Percentiles rank a stretch among this genome's conserved stretches.
phyloP scores from a whole-genome alignment of 2,888 invertebrate genomes.

The Ecliptopera silaceata region DNA sequence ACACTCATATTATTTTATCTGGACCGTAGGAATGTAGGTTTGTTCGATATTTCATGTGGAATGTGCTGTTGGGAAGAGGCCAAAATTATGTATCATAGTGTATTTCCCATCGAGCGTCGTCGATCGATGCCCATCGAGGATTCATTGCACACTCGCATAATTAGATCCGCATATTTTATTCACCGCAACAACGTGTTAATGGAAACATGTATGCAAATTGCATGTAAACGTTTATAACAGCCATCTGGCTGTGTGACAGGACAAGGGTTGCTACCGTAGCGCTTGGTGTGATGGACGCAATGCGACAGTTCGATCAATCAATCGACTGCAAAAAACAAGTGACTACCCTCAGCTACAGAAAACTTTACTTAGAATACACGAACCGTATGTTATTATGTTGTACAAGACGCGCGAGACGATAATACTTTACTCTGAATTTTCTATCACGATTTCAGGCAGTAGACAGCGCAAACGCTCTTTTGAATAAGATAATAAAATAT shows the following conservation, averaged over 20 bases:
- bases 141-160: slow-evolving; percentile 21
- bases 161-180: slow-evolving; percentile 38
- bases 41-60: neutral
- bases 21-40: too few species aligned
- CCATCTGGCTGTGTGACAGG: slow-evolving; percentile 28
- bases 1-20: too few species aligned
- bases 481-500: too few species aligned
- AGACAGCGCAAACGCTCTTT: too few species aligned
- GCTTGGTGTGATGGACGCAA: slow-evolving; percentile 12
- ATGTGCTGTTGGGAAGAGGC: neutral
- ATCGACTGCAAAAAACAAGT: too few species aligned
- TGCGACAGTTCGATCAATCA: slow-evolving; percentile 7
- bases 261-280: slow-evolving; percentile 7
- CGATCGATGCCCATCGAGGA: slow-evolving; percentile 21
- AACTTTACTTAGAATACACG: too few species aligned
- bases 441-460: too few species aligned
- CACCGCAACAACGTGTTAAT: slow-evolving; percentile 35
- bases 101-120: slow-evolving; percentile 6
- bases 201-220: slow-evolving; percentile 36
- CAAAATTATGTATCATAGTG: slow-evolving; percentile 8
- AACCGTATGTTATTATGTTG: too few species aligned
- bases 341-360: too few species aligned
- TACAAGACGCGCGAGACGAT: too few species aligned
- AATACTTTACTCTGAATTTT: too few species aligned
- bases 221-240: slow-evolving; percentile 33